Evolutionary conservation across 1,140 invertebrate species (phyloP).

Genomic region (Lucilia sericata): DNA sequence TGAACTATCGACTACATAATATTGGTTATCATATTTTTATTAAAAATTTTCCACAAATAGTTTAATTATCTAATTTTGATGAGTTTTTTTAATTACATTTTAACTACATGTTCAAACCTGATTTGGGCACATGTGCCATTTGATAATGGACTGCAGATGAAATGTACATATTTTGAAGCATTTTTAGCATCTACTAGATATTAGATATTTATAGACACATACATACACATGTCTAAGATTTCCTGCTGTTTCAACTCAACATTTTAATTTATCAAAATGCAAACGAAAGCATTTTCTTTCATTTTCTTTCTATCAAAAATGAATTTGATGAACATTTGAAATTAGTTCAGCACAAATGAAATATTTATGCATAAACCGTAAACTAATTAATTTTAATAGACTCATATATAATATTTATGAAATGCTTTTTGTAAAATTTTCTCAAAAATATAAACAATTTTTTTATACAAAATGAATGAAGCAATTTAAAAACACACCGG

Average conservation of each 20-base stretch:
- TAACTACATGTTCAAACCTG: background rate
- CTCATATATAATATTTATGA: background rate
- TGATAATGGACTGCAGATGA: background rate
- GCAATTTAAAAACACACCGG: slow-evolving; percentile 4
- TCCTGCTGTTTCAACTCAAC: background rate
- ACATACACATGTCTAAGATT: background rate
- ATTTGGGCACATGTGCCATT: background rate
- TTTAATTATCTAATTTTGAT: no score
- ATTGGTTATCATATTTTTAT: no score
- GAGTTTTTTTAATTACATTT: no score
- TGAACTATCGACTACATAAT: no score
- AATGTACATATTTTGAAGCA: background rate
- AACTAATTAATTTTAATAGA: slow-evolving; percentile 39
- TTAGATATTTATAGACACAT: background rate
- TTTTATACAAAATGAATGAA: background rate
- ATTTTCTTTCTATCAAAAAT: background rate
- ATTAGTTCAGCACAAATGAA: background rate
- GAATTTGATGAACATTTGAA: background rate
- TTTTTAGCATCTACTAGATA: background rate
- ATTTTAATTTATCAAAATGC: background rate
- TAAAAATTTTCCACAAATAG: no score
- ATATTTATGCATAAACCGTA: slow-evolving; percentile 22
- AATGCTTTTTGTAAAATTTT: background rate
- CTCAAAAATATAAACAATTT: no score
- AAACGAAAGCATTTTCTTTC: no score